Evolutionary conservation across 2,888 invertebrate species (phyloP).

Genomic region (Epinotia bilunana): DNA sequence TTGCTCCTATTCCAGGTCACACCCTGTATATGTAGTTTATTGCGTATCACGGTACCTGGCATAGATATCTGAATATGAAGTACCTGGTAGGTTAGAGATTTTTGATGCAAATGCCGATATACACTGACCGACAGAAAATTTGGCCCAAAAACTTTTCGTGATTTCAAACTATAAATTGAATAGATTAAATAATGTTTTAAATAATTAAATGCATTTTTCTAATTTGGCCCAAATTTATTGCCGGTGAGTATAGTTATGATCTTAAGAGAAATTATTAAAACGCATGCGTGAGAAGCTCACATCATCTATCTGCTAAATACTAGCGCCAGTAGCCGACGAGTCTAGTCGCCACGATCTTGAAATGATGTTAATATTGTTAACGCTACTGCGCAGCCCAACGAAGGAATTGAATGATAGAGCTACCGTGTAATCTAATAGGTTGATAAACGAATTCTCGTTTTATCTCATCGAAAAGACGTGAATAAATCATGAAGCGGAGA

Average conservation of each 20-base stretch:
- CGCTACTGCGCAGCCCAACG: conserved; percentile 7
- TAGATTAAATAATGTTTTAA: no score
- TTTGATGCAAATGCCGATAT: neutral
- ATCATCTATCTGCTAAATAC: neutral
- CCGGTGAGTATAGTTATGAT: no score
- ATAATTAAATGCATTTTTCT: no score
- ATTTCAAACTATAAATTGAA: no score
- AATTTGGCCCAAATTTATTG: no score
- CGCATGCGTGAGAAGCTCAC: no score
- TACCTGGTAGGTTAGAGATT: no score
- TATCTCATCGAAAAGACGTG: conserved; percentile 21
- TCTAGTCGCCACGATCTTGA: neutral
- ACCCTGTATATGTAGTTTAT: neutral
- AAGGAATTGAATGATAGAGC: conserved; percentile 1
- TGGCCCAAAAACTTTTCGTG: no score
- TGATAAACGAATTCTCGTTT: conserved; percentile 13
- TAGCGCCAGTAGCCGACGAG: neutral
- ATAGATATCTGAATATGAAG: neutral
- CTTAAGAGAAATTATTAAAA: no score
- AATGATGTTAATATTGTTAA: neutral
- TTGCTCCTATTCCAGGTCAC: no score
- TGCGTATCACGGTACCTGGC: neutral
- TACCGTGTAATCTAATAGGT: conserved; percentile 13
- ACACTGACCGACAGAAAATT: no score
- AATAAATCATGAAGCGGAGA: conserved; percentile 32